Evolutionary conservation across 2,113 vertebrate species (phyloP).

Genomic region (Oxyruncus cristatus): DNA sequence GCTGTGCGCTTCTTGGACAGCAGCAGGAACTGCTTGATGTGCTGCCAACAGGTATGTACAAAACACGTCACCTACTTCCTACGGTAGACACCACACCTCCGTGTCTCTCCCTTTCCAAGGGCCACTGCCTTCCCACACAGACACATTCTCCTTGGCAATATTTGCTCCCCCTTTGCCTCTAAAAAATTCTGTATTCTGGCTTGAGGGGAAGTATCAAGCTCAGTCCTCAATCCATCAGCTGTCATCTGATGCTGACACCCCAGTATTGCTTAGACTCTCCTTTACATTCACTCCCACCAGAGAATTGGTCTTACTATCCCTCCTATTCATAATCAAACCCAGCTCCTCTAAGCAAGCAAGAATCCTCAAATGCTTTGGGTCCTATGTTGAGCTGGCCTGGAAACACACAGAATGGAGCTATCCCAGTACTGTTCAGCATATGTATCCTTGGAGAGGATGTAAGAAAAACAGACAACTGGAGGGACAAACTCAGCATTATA

Average conservation of each 20-base stretch:
- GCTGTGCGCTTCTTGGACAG: slow-evolving; percentile 91
- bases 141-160: background rate
- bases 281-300: background rate
- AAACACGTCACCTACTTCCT: background rate
- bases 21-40: slow-evolving; percentile 93
- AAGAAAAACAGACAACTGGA: background rate
- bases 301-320: background rate
- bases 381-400: background rate
- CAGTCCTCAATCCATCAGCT: background rate
- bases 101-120: background rate
- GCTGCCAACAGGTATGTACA: slow-evolving; percentile 66
- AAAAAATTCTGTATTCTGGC: background rate
- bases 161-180: background rate
- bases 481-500: background rate
- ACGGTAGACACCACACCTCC: background rate
- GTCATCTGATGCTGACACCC: background rate
- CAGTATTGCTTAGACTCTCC: background rate
- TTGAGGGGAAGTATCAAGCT: background rate
- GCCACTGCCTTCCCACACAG: background rate
- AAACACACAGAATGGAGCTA: background rate
- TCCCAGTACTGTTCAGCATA: background rate
- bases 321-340: background rate
- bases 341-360: background rate
- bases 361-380: background rate
- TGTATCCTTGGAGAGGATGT: background rate